phyloP scores from a whole-genome alignment of 2,797 vertebrate species.

The Myripristis murdjan region DNA sequence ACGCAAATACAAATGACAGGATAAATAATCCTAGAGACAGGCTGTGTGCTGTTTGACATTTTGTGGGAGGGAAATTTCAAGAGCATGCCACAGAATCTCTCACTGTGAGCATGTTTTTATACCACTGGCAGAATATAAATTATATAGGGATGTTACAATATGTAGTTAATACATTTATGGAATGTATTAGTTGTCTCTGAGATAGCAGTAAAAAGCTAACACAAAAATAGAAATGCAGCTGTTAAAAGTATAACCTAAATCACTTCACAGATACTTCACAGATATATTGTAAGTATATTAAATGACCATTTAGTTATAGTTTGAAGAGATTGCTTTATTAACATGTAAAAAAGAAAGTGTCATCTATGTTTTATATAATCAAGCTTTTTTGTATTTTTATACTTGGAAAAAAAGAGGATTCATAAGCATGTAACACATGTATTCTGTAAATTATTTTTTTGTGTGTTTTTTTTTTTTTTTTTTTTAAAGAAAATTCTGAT shows the following conservation, averaged over 20 bases:
- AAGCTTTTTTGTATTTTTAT: constrained; percentile 90
- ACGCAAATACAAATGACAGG: constrained; percentile 29
- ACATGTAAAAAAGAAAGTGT: constrained; percentile 82
- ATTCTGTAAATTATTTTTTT: constrained; percentile 80
- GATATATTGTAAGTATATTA: constrained; percentile 77
- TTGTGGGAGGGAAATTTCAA: constrained; percentile 30
- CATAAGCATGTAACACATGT: constrained; percentile 73
- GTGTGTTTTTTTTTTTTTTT: constrained; percentile 45
- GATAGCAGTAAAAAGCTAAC: constrained; percentile 52
- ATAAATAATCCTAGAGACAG: constrained; percentile 20
- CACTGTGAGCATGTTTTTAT: constrained; percentile 31
- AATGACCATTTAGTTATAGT: constrained; percentile 74
- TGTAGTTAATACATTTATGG: constrained; percentile 52
- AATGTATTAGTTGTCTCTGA: constrained; percentile 67
- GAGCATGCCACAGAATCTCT: constrained; percentile 21
- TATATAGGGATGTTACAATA: constrained; percentile 29
- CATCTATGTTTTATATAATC: constrained; percentile 87
- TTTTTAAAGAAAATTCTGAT: too few relatives aligned
- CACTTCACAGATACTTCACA: too few relatives aligned
- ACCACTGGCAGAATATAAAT: constrained; percentile 37
- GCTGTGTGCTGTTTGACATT: constrained; percentile 23
- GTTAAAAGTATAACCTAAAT: constrained; percentile 49
- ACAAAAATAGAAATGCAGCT: constrained; percentile 29
- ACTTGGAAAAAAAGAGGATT: constrained; percentile 79
- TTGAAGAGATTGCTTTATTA: constrained; percentile 74